Conservation (phyloP, 2,888 invertebrate genomes). For the Eupithecia subumbrata region DNA sequence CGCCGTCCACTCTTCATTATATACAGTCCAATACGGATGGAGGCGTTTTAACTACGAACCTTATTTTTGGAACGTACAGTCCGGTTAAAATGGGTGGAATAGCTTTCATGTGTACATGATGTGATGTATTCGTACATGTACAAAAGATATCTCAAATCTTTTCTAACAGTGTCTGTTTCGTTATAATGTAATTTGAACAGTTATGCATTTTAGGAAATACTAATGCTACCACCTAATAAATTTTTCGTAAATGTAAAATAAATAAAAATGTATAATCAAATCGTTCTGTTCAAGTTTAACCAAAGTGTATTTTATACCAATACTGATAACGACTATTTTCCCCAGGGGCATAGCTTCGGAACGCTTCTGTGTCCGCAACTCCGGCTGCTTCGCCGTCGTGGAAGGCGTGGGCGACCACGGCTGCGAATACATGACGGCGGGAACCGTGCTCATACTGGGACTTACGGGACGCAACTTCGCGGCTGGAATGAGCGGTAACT, state of each 20-base stretch:
- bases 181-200: too few relatives aligned
- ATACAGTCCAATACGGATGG: too few relatives aligned
- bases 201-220: neutral
- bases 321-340: neutral
- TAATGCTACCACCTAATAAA: too few relatives aligned
- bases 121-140: too few relatives aligned
- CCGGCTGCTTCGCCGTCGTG: slow-evolving; percentile 97
- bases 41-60: too few relatives aligned
- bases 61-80: neutral
- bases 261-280: too few relatives aligned
- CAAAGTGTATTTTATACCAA: neutral
- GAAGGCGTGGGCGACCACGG: slow-evolving; percentile 99
- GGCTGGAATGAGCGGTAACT: slow-evolving; percentile 97
- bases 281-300: neutral
- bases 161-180: too few relatives aligned
- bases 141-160: too few relatives aligned
- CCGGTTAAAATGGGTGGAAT: too few relatives aligned
- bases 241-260: too few relatives aligned
- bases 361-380: slow-evolving; percentile 99
- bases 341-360: slow-evolving; percentile 94
- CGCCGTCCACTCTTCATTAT: too few relatives aligned
- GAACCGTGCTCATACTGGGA: slow-evolving; percentile 94
- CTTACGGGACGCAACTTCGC: slow-evolving; percentile 99
- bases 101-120: too few relatives aligned
- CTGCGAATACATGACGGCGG: slow-evolving; percentile 99